phyloP scores from a whole-genome alignment of 2,797 vertebrate species.

The Protosalanx chinensis region DNA sequence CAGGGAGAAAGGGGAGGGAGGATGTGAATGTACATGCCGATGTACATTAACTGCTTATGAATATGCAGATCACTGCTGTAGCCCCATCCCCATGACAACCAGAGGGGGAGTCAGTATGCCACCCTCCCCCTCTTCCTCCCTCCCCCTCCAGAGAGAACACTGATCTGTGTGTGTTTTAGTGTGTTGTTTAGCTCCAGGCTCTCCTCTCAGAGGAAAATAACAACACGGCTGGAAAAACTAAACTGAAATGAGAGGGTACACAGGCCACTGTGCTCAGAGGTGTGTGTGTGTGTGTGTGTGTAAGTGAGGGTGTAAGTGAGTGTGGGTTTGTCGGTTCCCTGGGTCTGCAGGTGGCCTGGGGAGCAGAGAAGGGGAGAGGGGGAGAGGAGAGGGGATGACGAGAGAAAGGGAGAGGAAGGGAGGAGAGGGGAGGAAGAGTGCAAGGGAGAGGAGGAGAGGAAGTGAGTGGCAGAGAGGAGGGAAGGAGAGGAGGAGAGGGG shows the following conservation, averaged over 20 bases:
- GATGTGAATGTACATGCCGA: not conserved
- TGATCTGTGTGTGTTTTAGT: too few species aligned
- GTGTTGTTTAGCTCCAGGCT: too few species aligned
- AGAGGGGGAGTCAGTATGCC: too few species aligned
- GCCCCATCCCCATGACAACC: too few species aligned
- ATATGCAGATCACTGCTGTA: too few species aligned
- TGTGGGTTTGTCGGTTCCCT: conserved; percentile 12
- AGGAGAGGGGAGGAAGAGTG: conserved; percentile 2
- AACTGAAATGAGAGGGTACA: conserved; percentile 48
- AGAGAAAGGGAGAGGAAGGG: conserved; percentile 47
- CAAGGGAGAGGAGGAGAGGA: conserved; percentile 59
- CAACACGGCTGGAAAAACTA: conserved; percentile 8
- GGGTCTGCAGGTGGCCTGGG: conserved; percentile 68
- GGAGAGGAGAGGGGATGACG: conserved; percentile 14
- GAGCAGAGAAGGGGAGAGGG: conserved; percentile 59
- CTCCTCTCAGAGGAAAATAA: too few species aligned
- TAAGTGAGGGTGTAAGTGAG: conserved; percentile 10
- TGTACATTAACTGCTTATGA: too few species aligned
- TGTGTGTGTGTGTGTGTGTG: conserved; percentile 30
- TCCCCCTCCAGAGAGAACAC: too few species aligned
- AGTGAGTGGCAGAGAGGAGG: conserved; percentile 19
- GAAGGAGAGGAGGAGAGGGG: conserved; percentile 60
- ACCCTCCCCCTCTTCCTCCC: too few species aligned
- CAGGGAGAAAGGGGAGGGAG: conserved; percentile 28
- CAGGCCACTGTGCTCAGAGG: conserved; percentile 5